These are phyloP conservation scores for Lordiphosa fenestrarum DNA, from an alignment of 2,888 invertebrate genomes.

Conservation along the genomic window DNA sequence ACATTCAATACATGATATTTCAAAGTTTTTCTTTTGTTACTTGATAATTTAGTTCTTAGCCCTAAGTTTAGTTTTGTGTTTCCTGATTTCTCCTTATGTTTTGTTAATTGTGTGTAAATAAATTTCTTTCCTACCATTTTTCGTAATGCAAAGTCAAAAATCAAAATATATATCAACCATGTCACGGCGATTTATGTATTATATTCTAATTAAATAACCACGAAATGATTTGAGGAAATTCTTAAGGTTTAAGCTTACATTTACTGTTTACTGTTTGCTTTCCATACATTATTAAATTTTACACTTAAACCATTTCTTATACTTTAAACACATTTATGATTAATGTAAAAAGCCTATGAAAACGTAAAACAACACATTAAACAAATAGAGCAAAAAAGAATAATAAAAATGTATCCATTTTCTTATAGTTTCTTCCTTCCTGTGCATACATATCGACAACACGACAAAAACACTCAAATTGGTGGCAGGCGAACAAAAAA, in stretches of 20 bases:
- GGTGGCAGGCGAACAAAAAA: slow-evolving; percentile 26
- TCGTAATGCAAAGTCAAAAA: slow-evolving; percentile 37
- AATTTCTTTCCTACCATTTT: slow-evolving; percentile 20
- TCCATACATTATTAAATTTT: slow-evolving; percentile 69
- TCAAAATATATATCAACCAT: slow-evolving; percentile 28
- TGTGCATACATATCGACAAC: slow-evolving; percentile 72
- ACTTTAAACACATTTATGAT: slow-evolving; percentile 62
- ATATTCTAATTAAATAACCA: slow-evolving; percentile 50
- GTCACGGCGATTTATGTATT: slow-evolving; percentile 64
- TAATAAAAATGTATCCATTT: slow-evolving; percentile 44
- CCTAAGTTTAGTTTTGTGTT: slow-evolving; percentile 53
- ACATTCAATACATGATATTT: slow-evolving; percentile 43
- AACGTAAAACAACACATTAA: slow-evolving; percentile 40
- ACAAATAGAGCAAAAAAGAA: slow-evolving; percentile 19
- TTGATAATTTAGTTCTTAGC: slow-evolving; percentile 59
- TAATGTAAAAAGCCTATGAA: slow-evolving; percentile 53
- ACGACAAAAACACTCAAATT: not conserved
- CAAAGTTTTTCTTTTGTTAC: slow-evolving; percentile 27
- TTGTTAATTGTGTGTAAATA: slow-evolving; percentile 66
- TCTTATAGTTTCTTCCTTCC: slow-evolving; percentile 28
- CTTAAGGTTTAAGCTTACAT: slow-evolving; percentile 56
- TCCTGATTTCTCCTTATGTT: slow-evolving; percentile 19
- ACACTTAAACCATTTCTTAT: slow-evolving; percentile 40
- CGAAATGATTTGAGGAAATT: slow-evolving; percentile 38
- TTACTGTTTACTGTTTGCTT: slow-evolving; percentile 65